A percentile compares a stretch with the other conserved stretches of the same genome.
phyloP scores from a whole-genome alignment of 1,140 invertebrate genomes.

The Eciton burchellii region DNA sequence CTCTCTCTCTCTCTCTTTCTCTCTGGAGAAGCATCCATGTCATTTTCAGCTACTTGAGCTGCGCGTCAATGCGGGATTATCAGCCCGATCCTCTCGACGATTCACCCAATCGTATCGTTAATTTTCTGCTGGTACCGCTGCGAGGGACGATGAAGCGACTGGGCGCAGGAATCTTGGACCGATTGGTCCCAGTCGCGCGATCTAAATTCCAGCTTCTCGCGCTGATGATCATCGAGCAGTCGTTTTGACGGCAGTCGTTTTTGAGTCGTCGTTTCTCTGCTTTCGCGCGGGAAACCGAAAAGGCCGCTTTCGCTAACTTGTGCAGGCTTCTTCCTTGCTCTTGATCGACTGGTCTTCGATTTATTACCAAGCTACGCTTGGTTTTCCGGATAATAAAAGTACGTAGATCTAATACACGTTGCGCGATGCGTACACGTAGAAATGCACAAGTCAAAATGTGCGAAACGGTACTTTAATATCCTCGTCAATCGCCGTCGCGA shows the following conservation, averaged over 20 bases:
- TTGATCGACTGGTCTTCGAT: too few relatives aligned
- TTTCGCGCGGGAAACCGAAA: too few relatives aligned
- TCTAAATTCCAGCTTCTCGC: constrained; percentile 9
- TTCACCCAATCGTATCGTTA: not conserved
- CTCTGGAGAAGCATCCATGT: not conserved
- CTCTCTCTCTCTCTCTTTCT: too few relatives aligned
- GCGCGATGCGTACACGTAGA: not conserved
- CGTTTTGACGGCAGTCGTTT: too few relatives aligned
- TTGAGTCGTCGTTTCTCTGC: too few relatives aligned
- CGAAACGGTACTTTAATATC: constrained; percentile 22
- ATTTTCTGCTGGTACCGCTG: constrained; percentile 56
- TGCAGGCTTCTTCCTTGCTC: too few relatives aligned
- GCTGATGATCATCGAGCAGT: too few relatives aligned
- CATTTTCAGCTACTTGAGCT: not conserved
- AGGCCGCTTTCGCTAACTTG: too few relatives aligned
- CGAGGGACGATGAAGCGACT: not conserved
- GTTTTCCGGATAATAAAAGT: too few relatives aligned
- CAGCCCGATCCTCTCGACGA: not conserved
- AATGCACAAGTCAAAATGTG: too few relatives aligned
- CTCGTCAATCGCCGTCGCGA: constrained; percentile 5
- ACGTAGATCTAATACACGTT: not conserved
- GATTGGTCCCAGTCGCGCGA: not conserved
- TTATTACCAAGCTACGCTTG: too few relatives aligned
- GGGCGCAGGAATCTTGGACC: not conserved
- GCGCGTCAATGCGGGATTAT: not conserved